A percentile compares a stretch with the other conserved stretches of the same genome.
Evolutionary conservation across 2,888 invertebrate species (phyloP).

Genomic region (Cacoxenus indagator): DNA sequence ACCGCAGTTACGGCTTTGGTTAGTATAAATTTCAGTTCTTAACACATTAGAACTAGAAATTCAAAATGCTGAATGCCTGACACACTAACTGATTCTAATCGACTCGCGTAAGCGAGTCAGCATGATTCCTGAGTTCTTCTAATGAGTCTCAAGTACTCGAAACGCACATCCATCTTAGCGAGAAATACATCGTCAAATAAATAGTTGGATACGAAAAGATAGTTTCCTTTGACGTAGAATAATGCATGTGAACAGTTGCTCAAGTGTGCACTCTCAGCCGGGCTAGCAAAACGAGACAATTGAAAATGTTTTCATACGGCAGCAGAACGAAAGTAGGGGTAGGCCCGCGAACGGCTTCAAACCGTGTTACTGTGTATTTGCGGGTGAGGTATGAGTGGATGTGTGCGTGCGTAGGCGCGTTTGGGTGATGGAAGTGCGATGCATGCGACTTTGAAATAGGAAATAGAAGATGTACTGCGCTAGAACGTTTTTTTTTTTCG

Average conservation of each 20-base stretch:
- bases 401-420: slow-evolving; percentile 22
- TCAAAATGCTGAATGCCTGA: background rate
- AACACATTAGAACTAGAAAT: no score
- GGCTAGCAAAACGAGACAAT: background rate
- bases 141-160: slow-evolving; percentile 4
- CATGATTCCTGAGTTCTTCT: background rate
- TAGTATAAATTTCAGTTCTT: background rate
- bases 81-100: background rate
- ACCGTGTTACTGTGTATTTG: background rate
- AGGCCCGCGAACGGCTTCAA: background rate
- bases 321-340: background rate
- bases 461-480: no score
- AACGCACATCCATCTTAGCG: background rate
- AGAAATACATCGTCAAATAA: background rate
- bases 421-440: slow-evolving; percentile 31
- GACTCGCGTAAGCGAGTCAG: no score
- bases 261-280: background rate
- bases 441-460: background rate
- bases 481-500: background rate
- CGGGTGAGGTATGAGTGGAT: background rate
- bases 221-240: background rate
- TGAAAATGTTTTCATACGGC: background rate
- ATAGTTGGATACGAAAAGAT: background rate
- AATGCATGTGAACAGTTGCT: background rate
- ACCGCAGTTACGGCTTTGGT: background rate